Percentiles rank a stretch among this genome's conserved stretches.
phyloP scores from a whole-genome alignment of 2,113 vertebrate genomes.

The Acanthisitta chloris region DNA sequence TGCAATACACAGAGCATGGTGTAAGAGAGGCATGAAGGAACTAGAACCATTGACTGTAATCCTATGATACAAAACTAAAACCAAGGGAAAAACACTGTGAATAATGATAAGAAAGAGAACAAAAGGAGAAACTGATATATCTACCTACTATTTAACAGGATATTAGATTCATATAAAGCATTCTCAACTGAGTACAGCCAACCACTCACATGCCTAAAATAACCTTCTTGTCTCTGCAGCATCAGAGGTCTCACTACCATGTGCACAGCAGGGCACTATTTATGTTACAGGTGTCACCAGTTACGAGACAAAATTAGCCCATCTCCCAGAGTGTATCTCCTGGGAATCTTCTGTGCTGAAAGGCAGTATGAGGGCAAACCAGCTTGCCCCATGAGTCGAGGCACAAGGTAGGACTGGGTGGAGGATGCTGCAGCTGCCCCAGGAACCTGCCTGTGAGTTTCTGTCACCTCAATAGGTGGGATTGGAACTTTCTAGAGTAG shows the following conservation, averaged over 20 bases:
- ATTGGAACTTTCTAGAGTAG: background rate
- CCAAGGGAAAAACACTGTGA: background rate
- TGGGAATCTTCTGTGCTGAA: background rate
- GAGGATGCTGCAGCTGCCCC: background rate
- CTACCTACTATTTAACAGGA: background rate
- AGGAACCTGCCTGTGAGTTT: background rate
- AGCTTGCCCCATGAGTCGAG: accelerated
- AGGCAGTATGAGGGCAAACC: background rate
- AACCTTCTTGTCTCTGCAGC: background rate
- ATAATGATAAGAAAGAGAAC: background rate
- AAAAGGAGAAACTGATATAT: background rate
- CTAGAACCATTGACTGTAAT: background rate
- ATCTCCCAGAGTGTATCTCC: background rate
- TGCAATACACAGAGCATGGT: accelerated
- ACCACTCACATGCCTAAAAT: background rate
- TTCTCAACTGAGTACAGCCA: background rate
- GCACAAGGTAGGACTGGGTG: background rate
- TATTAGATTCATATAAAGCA: background rate
- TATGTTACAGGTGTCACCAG: background rate
- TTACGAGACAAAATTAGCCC: background rate
- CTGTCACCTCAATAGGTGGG: background rate
- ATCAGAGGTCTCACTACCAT: accelerated
- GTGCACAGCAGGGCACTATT: background rate
- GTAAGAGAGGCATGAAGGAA: background rate
- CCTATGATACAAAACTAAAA: background rate